Base-by-base conservation (phyloP, 2,888 invertebrate species). In the Troglohyphantes excavatus region DNA sequence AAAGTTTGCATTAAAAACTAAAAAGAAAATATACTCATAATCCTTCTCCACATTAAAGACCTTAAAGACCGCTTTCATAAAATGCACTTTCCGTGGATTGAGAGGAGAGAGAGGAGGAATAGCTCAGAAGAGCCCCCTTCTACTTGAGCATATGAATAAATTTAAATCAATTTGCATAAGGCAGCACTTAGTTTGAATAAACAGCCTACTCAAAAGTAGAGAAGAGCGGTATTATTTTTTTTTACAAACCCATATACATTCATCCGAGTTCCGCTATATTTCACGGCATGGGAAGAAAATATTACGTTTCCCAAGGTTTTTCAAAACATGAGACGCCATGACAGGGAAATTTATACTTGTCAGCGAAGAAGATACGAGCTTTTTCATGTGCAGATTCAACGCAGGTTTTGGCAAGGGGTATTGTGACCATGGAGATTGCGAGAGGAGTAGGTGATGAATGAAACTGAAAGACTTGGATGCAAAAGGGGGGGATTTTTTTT, bases 151-250 rank as follows among this genome's bases (percentile, higher is more conserved):
- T 73, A 88, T 88, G 88, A 88, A 88, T 88, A 88, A 88, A 88
- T 88, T 88, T 88, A 88, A 88, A 88, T 88, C 88, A 88, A 88
- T 88, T 88, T 88, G 75, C 88, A 88, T 88, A 88, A 88, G 81
- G 82, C 33, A 75, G 82, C 53, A 82, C 88, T 88, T 88, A 88
- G 73, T 81, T 88, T 75, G 81, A 82, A 88, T 88, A 88, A 88
- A 88, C 81, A 88, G 88, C 63, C 67, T 65, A 53, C n/a, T 23
- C 33, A 29, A 63, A 79, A 70, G 27, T 53, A 67, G 53, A 17
- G 27, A 29, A 53, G 23, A 26, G 68, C 19, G 53, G 29, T 21
- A 29, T 27, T 27, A 27, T 33, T 63, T 46, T 81, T 76, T 76
- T 65, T 67, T 17, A 19, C 21, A 26, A 9, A 19, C 33, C 46